Conservation (phyloP, 2,113 vertebrate species). For the Neotoma lepida region DNA sequence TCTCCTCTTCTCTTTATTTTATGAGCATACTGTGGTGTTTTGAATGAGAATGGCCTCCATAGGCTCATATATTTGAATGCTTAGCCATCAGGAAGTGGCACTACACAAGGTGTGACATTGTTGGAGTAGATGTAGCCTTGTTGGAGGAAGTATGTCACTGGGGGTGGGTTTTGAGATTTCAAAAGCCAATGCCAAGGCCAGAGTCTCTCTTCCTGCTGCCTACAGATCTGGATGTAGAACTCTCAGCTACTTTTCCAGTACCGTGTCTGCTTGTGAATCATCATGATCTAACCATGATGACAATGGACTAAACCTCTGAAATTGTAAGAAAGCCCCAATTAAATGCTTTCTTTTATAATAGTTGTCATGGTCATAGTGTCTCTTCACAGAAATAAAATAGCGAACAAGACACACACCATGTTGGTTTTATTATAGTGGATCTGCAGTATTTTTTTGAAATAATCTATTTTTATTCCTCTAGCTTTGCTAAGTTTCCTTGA, state of each 20-base stretch:
- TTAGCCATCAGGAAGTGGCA: not conserved
- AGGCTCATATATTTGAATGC: not conserved
- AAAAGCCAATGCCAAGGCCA: not conserved
- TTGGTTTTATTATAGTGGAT: not conserved
- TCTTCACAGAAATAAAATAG: not conserved
- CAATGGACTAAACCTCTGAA: not conserved
- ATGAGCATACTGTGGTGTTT: not conserved
- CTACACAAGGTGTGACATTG: not conserved
- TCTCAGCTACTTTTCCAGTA: not conserved
- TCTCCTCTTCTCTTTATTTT: not conserved
- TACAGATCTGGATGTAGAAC: not conserved
- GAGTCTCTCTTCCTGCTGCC: not conserved
- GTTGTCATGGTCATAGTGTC: not conserved
- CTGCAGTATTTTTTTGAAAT: not conserved
- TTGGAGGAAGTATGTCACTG: not conserved
- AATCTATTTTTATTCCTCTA: not conserved
- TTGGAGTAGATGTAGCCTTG: not conserved
- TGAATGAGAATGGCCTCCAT: not conserved
- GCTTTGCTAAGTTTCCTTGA: not conserved
- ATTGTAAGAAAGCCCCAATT: not conserved
- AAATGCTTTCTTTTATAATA: not conserved
- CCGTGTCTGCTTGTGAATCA: not conserved
- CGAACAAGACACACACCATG: not conserved
- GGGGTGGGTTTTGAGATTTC: not conserved
- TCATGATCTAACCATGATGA: not conserved